Percentiles rank a stretch among this genome's conserved stretches.
phyloP scores from a whole-genome alignment of 1,140 invertebrate species.

The Uloborus diversus region DNA sequence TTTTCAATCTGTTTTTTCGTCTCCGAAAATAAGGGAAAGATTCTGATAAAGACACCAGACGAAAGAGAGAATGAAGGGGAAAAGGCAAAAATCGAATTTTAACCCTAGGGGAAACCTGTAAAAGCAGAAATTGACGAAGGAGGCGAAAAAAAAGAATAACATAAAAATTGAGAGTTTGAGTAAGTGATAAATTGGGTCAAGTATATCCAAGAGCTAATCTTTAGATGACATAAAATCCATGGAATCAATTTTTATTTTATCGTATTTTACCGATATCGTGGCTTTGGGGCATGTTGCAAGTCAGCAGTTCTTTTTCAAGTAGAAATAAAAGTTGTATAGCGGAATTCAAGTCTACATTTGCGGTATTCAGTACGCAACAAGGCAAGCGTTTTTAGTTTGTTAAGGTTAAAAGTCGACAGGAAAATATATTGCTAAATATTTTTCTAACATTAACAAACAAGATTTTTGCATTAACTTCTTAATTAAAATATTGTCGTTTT shows the following conservation, averaged over 20 bases:
- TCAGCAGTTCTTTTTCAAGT: background rate
- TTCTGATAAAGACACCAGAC: too few species aligned
- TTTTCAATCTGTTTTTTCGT: too few species aligned
- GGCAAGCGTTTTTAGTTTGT: too few species aligned
- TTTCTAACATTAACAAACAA: too few species aligned
- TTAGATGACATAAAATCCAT: background rate
- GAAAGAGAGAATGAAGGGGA: background rate
- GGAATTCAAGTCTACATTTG: too few species aligned
- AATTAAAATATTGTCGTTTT: too few species aligned
- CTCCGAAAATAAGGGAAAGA: too few species aligned
- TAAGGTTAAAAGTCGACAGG: too few species aligned
- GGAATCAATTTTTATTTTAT: constrained; percentile 10
- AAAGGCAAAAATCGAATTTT: background rate
- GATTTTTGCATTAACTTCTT: too few species aligned
- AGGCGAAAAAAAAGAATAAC: constrained; percentile 11
- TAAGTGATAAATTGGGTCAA: constrained; percentile 53
- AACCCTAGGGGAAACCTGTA: background rate
- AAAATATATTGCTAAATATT: too few species aligned
- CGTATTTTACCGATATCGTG: constrained; percentile 28
- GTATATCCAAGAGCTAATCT: constrained; percentile 25
- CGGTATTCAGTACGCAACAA: too few species aligned
- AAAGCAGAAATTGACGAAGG: constrained; percentile 1
- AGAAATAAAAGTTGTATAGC: too few species aligned
- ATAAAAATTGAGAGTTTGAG: background rate
- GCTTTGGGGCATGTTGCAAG: background rate